Evolutionary conservation across 2,113 vertebrate species (phyloP).

Genomic region (Caranx ignobilis): DNA sequence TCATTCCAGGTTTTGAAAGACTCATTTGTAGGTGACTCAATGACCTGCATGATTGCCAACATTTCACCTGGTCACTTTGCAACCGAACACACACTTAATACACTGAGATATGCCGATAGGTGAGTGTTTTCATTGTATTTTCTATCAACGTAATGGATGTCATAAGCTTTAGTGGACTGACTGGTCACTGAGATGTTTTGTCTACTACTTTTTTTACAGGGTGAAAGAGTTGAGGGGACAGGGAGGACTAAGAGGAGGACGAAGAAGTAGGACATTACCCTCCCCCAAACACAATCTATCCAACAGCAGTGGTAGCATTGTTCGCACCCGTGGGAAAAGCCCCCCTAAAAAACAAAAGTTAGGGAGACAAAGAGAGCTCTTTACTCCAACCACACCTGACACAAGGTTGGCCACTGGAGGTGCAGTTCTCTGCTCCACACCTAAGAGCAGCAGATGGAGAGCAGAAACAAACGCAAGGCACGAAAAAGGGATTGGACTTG

Average conservation of each 20-base stretch:
- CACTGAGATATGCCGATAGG: conserved; percentile 94
- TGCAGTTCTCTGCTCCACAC: conserved; percentile 81
- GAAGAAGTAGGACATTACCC: conserved; percentile 49
- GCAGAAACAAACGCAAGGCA: conserved; percentile 39
- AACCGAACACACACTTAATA: conserved; percentile 93
- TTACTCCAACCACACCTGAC: conserved; percentile 52
- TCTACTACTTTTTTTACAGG: conserved; percentile 79
- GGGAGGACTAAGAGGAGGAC: conserved; percentile 68
- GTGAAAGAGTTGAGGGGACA: conserved; percentile 92
- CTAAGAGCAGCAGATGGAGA: conserved; percentile 63
- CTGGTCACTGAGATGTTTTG: background rate
- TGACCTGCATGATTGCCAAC: conserved; percentile 96
- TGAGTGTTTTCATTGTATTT: conserved; percentile 71
- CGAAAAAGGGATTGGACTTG: conserved; percentile 51
- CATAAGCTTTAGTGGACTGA: background rate
- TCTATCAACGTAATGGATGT: background rate
- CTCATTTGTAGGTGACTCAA: conserved; percentile 93
- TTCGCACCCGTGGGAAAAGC: conserved; percentile 78
- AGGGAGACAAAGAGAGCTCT: conserved; percentile 51
- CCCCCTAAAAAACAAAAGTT: conserved; percentile 88
- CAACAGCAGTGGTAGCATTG: conserved; percentile 44
- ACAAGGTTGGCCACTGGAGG: conserved; percentile 38
- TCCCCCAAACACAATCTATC: conserved; percentile 85
- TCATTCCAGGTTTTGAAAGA: conserved; percentile 90
- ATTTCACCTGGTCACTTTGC: conserved; percentile 90